A percentile compares a stretch with the other conserved stretches of the same genome.
These are phyloP conservation scores for Cyprinodon tularosa DNA, from an alignment of 2,113 vertebrate species.

Conservation along the genomic window DNA sequence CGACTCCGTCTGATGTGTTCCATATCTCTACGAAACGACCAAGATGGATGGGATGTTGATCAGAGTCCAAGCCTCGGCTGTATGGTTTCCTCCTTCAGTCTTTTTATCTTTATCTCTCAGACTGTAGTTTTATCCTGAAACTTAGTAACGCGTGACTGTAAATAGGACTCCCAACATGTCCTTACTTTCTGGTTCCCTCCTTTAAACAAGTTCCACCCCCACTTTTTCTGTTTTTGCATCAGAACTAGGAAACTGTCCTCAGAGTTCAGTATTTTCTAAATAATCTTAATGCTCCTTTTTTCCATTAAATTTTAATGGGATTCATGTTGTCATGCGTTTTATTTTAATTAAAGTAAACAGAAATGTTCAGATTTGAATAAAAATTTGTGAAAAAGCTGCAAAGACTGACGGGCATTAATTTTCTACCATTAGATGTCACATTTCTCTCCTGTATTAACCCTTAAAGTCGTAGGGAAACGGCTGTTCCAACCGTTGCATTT, in stretches of 20 bases:
- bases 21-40: no score
- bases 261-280: neutral
- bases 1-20: no score
- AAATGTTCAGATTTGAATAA: neutral
- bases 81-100: neutral
- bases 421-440: no score
- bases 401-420: no score
- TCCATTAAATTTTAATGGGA: neutral
- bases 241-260: neutral
- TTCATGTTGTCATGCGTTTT: neutral
- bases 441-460: no score
- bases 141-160: neutral
- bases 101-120: neutral
- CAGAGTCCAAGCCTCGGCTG: no score
- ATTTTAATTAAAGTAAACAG: neutral
- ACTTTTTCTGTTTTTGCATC: neutral
- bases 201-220: neutral
- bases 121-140: neutral
- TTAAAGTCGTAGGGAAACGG: no score
- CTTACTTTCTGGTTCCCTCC: neutral
- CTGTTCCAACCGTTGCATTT: no score
- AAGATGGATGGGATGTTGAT: neutral
- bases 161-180: neutral
- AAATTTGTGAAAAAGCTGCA: neutral
- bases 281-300: neutral